Evolutionary conservation across 2,888 invertebrate species (phyloP), one percentile per base, ranked within the genome.

Genomic region (Invenusta paracnida): DNA sequence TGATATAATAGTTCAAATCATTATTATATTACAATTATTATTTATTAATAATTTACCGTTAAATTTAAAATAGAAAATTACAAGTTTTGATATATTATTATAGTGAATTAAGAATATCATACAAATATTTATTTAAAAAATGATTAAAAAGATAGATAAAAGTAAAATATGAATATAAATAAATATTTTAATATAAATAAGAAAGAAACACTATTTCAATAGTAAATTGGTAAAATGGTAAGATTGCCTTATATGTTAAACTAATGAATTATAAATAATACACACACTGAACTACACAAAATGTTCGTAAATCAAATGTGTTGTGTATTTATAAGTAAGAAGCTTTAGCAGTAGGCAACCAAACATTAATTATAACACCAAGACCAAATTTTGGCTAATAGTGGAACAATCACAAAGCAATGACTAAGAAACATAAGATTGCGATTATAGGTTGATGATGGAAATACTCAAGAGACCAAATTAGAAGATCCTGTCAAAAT

Each of bases 341-440:
- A 73, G 73, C 73, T 73, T 73, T n/a, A 73, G 73, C 73, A 73
- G 23, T 73, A 73, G 73, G 73, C 73, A 73, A 73, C 73, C 73
- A 73, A 73, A 73, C 73, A 73, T 73, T n/a, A 73, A 73, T 23
- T 13, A 23, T 73, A 73, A 73, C 73, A 73, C 17, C 2, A 25
- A 73, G 23, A 73, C 73, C 73, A 73, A 73, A 73, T 73, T 73
- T 73, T 5, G 73, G 48, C 5, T 48, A 48, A 23, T 73, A 73
- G 27, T 23, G 23, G 73, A 5, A 73, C 73, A 73, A 73, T 73
- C 73, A 73, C 17, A 73, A 73, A 73, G 73, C 73, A 73, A 73
- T 23, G 25, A 73, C 73, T 73, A 73, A 25, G 25, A 73, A 73
- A 73, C 23, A 73, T 23, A 73, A 73, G 73, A 25, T 73, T 73